phyloP scores from a whole-genome alignment of 2,113 vertebrate genomes.

The Atlantisia rogersi region DNA sequence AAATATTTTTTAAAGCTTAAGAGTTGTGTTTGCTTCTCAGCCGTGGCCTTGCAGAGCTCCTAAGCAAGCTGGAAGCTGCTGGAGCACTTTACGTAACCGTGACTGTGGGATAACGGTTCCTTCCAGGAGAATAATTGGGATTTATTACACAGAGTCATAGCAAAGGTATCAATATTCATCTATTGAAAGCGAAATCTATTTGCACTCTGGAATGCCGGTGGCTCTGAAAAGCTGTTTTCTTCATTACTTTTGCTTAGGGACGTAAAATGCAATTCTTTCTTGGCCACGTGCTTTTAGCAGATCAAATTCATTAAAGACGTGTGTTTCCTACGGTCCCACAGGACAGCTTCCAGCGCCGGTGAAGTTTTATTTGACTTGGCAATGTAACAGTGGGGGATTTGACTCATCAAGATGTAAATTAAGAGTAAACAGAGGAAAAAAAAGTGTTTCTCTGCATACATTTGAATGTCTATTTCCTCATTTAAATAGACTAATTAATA shows the following conservation, averaged over 20 bases:
- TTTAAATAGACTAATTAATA: constrained; percentile 5
- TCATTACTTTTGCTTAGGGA: background rate
- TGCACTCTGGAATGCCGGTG: background rate
- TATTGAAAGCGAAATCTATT: background rate
- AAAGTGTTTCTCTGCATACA: background rate
- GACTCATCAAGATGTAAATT: constrained; percentile 52
- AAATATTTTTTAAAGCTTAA: background rate
- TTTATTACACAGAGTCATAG: background rate
- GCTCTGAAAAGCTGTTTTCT: background rate
- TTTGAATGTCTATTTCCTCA: background rate
- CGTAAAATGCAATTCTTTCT: background rate
- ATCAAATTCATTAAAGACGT: background rate
- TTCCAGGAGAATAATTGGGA: background rate
- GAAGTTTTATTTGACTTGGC: constrained; percentile 32
- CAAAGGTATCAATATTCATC: background rate
- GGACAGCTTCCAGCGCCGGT: background rate
- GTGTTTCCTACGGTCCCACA: background rate
- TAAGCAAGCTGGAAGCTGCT: background rate
- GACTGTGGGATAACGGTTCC: background rate
- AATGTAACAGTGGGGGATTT: background rate
- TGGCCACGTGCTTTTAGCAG: background rate
- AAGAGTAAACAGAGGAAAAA: background rate
- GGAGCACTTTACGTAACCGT: background rate
- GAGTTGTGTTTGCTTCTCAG: background rate
- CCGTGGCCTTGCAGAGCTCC: background rate